These are phyloP conservation scores for Drosophila carrolli DNA, from an alignment of 1,140 invertebrate species.

Conservation along the genomic window DNA sequence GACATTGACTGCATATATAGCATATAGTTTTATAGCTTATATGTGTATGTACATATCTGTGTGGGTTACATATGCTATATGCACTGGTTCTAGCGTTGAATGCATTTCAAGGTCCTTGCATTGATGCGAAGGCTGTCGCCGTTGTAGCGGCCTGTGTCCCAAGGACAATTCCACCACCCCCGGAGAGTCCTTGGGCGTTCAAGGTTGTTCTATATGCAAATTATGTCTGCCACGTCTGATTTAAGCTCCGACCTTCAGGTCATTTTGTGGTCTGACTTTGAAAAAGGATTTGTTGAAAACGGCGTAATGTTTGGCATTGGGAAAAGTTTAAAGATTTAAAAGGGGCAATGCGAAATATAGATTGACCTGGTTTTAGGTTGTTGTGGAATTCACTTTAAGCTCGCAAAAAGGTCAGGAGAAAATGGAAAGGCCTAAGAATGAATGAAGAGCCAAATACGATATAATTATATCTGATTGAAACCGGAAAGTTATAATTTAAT, in stretches of 20 bases:
- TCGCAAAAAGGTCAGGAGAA: slow-evolving; percentile 6
- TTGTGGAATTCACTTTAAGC: slow-evolving; percentile 15
- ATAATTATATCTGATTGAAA: neutral
- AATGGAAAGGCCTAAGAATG: neutral
- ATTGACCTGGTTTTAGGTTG: slow-evolving; percentile 10
- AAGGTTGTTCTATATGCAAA: slow-evolving; percentile 62
- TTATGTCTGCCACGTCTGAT: slow-evolving; percentile 48
- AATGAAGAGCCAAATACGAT: slow-evolving; percentile 1
- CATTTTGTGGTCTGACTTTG: slow-evolving; percentile 51
- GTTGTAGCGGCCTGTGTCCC: slow-evolving; percentile 8
- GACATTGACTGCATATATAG: slow-evolving; percentile 62
- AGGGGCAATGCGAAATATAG: slow-evolving; percentile 2
- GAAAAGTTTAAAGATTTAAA: slow-evolving; percentile 29
- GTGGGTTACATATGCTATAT: slow-evolving; percentile 16
- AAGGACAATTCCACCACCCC: slow-evolving; percentile 34
- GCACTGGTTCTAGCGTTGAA: slow-evolving; percentile 35
- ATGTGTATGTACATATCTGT: neutral
- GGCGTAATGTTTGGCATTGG: slow-evolving; percentile 13
- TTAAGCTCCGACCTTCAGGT: slow-evolving; percentile 20
- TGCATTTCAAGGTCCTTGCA: slow-evolving; percentile 67
- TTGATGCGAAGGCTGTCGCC: slow-evolving; percentile 43
- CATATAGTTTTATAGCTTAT: slow-evolving; percentile 12
- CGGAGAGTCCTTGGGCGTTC: slow-evolving; percentile 22
- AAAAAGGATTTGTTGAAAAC: slow-evolving; percentile 49
- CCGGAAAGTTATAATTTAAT: neutral